A percentile compares a stretch with the other conserved stretches of the same genome.
These are phyloP conservation scores for Callaeas wilsoni DNA, from an alignment of 2,113 vertebrate species.

Conservation along the genomic window DNA sequence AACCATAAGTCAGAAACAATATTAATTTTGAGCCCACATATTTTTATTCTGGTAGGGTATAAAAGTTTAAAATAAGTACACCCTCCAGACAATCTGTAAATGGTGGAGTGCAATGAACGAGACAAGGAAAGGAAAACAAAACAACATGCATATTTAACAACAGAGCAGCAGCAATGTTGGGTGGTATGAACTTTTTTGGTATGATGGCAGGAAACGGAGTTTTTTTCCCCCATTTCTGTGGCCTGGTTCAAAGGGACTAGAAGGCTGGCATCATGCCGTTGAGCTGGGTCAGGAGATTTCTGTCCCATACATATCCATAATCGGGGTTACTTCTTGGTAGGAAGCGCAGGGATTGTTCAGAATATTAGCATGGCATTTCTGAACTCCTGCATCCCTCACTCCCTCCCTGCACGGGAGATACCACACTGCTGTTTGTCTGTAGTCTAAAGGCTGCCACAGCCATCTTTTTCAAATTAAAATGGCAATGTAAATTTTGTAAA, in stretches of 20 bases:
- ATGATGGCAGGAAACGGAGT: slow-evolving; percentile 19
- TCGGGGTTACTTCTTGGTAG: slow-evolving; percentile 12
- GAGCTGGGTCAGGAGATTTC: slow-evolving; percentile 33
- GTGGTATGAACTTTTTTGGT: slow-evolving; percentile 50
- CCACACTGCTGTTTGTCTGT: slow-evolving; percentile 17
- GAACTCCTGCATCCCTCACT: background rate
- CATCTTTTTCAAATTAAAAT: slow-evolving; percentile 72
- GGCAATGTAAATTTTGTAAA: slow-evolving; percentile 67
- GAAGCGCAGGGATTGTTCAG: slow-evolving; percentile 29
- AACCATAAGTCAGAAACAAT: slow-evolving; percentile 80
- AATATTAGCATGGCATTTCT: slow-evolving; percentile 9
- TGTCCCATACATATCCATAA: slow-evolving; percentile 37
- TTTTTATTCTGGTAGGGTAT: slow-evolving; percentile 73
- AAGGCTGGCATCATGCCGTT: slow-evolving; percentile 21
- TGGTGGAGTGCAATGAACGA: slow-evolving; percentile 24
- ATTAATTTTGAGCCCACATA: slow-evolving; percentile 75
- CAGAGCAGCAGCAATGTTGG: slow-evolving; percentile 28
- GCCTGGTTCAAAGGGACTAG: slow-evolving; percentile 48
- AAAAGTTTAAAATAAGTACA: slow-evolving; percentile 68
- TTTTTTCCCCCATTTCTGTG: background rate
- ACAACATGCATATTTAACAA: slow-evolving; percentile 36
- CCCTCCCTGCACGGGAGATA: background rate
- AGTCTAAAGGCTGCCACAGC: slow-evolving; percentile 36
- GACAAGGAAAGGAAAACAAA: slow-evolving; percentile 20
- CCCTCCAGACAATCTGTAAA: slow-evolving; percentile 55